Conservation (phyloP, 2,113 vertebrate species). For the Lampris incognitus region DNA sequence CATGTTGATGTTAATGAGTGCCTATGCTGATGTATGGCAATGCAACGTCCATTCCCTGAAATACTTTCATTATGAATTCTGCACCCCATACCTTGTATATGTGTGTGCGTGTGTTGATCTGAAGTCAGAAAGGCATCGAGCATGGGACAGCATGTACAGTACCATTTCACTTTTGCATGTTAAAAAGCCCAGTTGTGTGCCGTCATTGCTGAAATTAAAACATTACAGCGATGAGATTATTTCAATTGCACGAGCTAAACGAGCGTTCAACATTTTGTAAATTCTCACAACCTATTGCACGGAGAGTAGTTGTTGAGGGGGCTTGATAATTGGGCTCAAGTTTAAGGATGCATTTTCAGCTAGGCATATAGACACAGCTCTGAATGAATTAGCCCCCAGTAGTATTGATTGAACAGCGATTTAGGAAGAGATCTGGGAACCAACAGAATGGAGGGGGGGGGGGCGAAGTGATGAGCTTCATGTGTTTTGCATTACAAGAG, state of each 20-base stretch:
- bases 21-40: not conserved
- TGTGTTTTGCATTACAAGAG: constrained; percentile 23
- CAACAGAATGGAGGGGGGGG: constrained; percentile 18
- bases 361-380: constrained; percentile 2
- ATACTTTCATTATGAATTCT: no score
- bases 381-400: constrained; percentile 5
- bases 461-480: constrained; percentile 24
- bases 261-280: not conserved
- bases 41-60: no score
- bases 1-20: not conserved
- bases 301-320: constrained; percentile 1
- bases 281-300: constrained; percentile 14
- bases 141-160: not conserved
- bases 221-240: constrained; percentile 11
- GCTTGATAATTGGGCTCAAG: constrained; percentile 30
- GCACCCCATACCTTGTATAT: no score
- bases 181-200: not conserved
- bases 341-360: constrained; percentile 2
- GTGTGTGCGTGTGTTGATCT: no score
- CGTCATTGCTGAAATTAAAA: constrained; percentile 24
- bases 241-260: not conserved
- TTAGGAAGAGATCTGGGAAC: constrained; percentile 33
- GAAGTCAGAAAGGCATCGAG: no score
- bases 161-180: not conserved
- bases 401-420: constrained; percentile 15